Conservation (phyloP, 2,797 vertebrate genomes). For the Echeneis naucrates region DNA sequence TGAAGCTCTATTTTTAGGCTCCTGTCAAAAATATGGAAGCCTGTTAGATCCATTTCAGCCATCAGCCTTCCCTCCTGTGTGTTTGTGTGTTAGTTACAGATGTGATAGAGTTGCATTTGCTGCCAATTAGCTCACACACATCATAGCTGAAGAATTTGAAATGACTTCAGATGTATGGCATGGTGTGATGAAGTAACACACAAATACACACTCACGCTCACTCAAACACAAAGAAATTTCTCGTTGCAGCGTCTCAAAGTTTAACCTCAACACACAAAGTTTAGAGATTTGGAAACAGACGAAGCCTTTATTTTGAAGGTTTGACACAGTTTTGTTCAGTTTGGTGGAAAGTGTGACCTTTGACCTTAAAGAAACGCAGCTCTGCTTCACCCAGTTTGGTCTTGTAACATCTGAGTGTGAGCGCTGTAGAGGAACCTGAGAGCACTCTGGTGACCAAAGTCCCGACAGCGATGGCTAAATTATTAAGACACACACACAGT, state of each 20-base stretch:
- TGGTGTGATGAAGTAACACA: constrained; percentile 30
- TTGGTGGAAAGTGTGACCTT: neutral
- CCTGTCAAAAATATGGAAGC: neutral
- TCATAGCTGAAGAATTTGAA: constrained; percentile 59
- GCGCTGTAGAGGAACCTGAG: constrained; percentile 66
- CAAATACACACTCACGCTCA: constrained; percentile 16
- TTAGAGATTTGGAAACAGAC: no score
- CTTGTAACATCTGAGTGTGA: constrained; percentile 29
- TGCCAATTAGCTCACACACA: constrained; percentile 44
- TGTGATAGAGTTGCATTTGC: constrained; percentile 46
- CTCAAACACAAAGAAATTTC: neutral
- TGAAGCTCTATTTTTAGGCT: no score
- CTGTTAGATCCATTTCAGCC: neutral
- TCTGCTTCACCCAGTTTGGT: constrained; percentile 1
- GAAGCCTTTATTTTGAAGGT: neutral
- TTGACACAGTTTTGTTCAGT: neutral
- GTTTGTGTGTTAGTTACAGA: constrained; percentile 6
- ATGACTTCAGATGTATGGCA: constrained; percentile 52
- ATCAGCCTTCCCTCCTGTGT: no score
- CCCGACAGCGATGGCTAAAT: constrained; percentile 63
- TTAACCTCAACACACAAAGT: no score
- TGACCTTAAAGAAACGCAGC: neutral
- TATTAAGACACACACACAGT: constrained; percentile 64
- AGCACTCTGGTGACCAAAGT: constrained; percentile 42
- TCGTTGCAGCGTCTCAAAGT: no score